These are phyloP conservation scores for Nephrocerus scutellatus DNA, from an alignment of 2,888 invertebrate genomes.

Conservation along the genomic window DNA sequence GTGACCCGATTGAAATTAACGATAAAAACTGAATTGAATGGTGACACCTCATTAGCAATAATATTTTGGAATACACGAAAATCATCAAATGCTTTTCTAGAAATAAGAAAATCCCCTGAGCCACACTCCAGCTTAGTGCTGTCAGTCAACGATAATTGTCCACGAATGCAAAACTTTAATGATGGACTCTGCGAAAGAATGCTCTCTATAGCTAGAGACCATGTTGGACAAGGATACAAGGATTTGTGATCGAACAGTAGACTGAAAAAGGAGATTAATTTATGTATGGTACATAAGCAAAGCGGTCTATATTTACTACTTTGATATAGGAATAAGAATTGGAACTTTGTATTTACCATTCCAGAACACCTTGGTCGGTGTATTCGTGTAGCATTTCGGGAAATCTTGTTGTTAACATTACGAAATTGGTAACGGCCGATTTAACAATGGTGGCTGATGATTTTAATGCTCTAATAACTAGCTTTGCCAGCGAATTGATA, in stretches of 20 bases:
- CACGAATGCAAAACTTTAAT: conserved; percentile 58
- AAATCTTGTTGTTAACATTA: conserved; percentile 38
- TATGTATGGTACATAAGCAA: no score
- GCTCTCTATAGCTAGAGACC: conserved; percentile 56
- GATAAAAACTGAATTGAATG: conserved; percentile 33
- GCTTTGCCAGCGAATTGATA: conserved; percentile 26
- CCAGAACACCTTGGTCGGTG: conserved; percentile 34
- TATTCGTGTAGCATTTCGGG: conserved; percentile 32
- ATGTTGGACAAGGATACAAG: conserved; percentile 49
- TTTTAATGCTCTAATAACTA: conserved; percentile 34
- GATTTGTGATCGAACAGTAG: conserved; percentile 35
- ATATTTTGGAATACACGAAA: conserved; percentile 32
- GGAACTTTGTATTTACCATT: conserved; percentile 29
- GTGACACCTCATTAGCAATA: conserved; percentile 36
- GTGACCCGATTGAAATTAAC: conserved; percentile 34
- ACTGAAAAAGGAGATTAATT: conserved; percentile 23
- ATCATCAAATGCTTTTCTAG: conserved; percentile 33
- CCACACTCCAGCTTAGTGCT: no score
- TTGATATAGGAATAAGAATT: neutral
- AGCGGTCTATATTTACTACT: neutral
- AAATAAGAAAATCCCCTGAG: conserved; percentile 39
- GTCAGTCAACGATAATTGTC: conserved; percentile 56
- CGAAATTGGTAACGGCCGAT: conserved; percentile 38
- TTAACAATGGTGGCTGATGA: conserved; percentile 35
- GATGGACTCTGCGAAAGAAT: conserved; percentile 56